These are phyloP conservation scores for Alaudala cheleensis DNA, from an alignment of 2,113 vertebrate species.

Conservation along the genomic window DNA sequence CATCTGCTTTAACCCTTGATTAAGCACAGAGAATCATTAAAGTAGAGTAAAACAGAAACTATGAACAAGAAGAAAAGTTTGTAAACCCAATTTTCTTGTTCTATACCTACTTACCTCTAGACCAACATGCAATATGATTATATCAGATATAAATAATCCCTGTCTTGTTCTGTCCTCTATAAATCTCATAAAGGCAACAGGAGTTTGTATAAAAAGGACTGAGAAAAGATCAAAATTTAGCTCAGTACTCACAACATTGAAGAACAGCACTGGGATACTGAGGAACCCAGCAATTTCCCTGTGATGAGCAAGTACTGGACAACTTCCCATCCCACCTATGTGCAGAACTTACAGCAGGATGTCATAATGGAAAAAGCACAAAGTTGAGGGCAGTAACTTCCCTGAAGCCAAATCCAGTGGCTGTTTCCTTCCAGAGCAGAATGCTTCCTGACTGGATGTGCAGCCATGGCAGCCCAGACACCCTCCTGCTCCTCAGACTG, in stretches of 20 bases:
- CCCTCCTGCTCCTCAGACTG: background rate
- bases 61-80: background rate
- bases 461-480: background rate
- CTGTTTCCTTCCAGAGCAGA: background rate
- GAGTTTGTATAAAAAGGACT: background rate
- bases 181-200: background rate
- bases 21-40: background rate
- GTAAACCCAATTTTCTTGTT: background rate
- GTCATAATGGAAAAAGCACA: background rate
- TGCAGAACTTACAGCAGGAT: background rate
- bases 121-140: background rate
- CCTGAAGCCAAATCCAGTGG: background rate
- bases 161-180: background rate
- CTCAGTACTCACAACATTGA: background rate
- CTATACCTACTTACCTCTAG: background rate
- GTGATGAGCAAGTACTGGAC: background rate
- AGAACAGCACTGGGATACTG: background rate
- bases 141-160: background rate
- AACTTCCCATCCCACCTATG: background rate
- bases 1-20: background rate
- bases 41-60: background rate
- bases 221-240: background rate
- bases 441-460: background rate
- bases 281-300: background rate
- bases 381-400: background rate